Evolutionary conservation across 2,888 invertebrate genomes (phyloP).

Genomic region (Pristionchus entomophagus): DNA sequence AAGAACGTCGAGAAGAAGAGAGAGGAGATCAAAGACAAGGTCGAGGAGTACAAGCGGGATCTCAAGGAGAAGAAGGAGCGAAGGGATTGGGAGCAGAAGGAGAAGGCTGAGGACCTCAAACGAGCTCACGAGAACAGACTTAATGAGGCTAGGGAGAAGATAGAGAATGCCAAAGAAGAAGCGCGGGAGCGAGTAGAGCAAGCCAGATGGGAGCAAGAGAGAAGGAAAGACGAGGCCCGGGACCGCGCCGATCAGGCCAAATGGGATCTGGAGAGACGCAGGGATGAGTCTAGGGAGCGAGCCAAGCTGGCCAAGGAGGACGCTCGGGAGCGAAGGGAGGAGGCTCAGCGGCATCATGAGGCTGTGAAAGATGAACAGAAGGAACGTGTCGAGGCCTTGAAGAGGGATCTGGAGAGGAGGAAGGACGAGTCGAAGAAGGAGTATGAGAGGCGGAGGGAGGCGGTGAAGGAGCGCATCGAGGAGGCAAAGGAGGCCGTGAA

Average conservation of each 20-base stretch:
- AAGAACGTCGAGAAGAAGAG: neutral
- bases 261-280: neutral
- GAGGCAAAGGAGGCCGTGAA: neutral
- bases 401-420: constrained; percentile 5
- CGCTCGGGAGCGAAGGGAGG: neutral
- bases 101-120: neutral
- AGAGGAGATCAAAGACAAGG: neutral
- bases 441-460: constrained; percentile 7
- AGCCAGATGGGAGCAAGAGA: constrained; percentile 43
- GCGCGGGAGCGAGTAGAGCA: constrained; percentile 48
- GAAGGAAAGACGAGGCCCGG: constrained; percentile 51
- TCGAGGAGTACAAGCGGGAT: constrained; percentile 44
- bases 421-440: constrained; percentile 23
- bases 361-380: neutral
- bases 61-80: constrained; percentile 51
- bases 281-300: constrained; percentile 3
- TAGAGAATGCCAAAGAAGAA: neutral
- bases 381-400: neutral
- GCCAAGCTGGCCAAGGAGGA: constrained; percentile 1
- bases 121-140: neutral
- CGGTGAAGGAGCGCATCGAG: constrained; percentile 15
- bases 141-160: neutral
- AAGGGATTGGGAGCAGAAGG: constrained; percentile 50
- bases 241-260: constrained; percentile 37
- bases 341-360: neutral